Evolutionary conservation across 1,140 invertebrate genomes (phyloP).

Genomic region (Drosophila carrolli): DNA sequence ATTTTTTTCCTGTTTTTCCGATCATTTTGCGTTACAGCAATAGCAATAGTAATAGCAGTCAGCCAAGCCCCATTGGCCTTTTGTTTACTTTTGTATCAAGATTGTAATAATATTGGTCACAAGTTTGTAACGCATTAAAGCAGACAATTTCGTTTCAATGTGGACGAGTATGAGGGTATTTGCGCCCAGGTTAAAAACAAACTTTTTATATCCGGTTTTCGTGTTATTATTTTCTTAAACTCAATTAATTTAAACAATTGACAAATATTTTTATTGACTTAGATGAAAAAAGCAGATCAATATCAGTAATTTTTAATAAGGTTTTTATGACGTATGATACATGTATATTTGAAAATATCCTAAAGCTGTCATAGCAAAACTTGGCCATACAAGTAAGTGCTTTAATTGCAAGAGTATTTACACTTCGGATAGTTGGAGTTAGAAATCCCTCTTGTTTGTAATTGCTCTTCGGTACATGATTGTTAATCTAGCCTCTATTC

Average conservation of each 20-base stretch:
- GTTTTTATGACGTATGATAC: too few species aligned
- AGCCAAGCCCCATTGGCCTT: background rate
- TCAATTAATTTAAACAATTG: too few species aligned
- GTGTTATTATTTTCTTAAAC: too few species aligned
- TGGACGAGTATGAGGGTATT: background rate
- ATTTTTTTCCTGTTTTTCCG: constrained; percentile 1
- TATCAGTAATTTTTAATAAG: too few species aligned
- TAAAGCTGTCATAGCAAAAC: too few species aligned
- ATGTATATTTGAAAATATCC: too few species aligned
- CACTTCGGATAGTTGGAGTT: background rate
- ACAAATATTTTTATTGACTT: too few species aligned
- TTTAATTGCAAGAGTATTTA: background rate
- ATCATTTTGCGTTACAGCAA: constrained; percentile 1
- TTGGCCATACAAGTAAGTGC: too few species aligned
- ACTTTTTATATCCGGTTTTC: too few species aligned
- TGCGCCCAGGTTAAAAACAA: background rate
- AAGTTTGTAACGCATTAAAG: background rate
- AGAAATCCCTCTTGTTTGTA: background rate
- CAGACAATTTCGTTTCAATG: background rate
- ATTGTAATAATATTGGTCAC: background rate
- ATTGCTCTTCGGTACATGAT: constrained; percentile 1
- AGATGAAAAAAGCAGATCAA: too few species aligned
- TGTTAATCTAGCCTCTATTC: constrained; percentile 8
- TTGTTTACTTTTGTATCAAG: constrained; percentile 3
- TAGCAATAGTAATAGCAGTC: background rate